A percentile compares a stretch with the other conserved stretches of the same genome.
phyloP scores from a whole-genome alignment of 2,888 invertebrate species.

The Lasioglossum zephyrum region DNA sequence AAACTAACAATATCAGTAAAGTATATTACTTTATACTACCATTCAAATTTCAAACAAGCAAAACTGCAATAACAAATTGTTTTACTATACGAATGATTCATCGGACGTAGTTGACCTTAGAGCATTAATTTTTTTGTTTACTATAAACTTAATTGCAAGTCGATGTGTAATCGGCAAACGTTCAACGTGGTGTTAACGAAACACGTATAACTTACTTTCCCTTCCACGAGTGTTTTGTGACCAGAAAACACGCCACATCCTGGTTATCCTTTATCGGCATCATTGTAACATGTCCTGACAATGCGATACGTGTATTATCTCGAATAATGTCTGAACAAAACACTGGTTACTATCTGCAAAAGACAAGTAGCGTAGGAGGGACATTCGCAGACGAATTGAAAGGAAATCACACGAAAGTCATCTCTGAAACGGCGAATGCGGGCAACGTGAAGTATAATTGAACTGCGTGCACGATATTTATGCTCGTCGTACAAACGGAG shows the following conservation, averaged over 20 bases:
- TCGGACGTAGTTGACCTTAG: background rate
- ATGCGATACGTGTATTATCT: conserved; percentile 61
- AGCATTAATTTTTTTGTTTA: background rate
- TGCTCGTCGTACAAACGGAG: conserved; percentile 19
- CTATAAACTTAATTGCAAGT: background rate
- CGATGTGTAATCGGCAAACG: background rate
- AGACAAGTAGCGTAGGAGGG: conserved; percentile 60
- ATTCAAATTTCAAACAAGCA: background rate
- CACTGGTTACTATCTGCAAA: conserved; percentile 67
- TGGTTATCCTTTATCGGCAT: conserved; percentile 95
- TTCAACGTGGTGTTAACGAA: conserved; percentile 1
- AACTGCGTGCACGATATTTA: conserved; percentile 22
- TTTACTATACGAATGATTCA: background rate
- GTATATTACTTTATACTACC: conserved; percentile 7
- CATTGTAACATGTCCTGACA: conserved; percentile 88
- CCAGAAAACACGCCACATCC: conserved; percentile 98
- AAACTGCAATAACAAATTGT: conserved; percentile 8
- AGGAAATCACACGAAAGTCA: conserved; percentile 49
- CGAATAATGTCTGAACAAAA: conserved; percentile 58
- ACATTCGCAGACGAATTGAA: conserved; percentile 62
- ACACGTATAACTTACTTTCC: conserved; percentile 91
- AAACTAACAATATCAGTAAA: background rate
- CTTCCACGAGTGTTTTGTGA: conserved; percentile 99
- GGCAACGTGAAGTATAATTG: conserved; percentile 18
- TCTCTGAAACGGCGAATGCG: conserved; percentile 30